A percentile compares a stretch with the other conserved stretches of the same genome.
Conservation (phyloP, 2,113 vertebrate genomes). For the Lynx canadensis region DNA sequence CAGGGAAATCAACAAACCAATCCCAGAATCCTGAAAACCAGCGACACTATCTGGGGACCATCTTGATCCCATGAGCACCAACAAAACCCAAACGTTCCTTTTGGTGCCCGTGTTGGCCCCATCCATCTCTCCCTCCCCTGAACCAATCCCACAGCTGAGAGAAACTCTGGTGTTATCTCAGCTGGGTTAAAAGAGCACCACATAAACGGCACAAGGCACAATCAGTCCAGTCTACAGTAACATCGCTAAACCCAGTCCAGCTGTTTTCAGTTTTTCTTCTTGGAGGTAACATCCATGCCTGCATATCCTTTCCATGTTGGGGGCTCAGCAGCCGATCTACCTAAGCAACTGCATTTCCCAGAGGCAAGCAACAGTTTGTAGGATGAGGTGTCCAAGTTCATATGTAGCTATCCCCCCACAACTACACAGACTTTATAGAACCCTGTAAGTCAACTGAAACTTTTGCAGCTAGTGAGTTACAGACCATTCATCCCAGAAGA, state of each 20-base stretch:
- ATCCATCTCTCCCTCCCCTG: not conserved
- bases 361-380: not conserved
- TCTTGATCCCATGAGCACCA: not conserved
- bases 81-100: not conserved
- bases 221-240: not conserved
- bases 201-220: not conserved
- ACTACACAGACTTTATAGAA: not conserved
- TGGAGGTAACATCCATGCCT: not conserved
- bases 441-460: not conserved
- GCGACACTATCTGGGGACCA: not conserved
- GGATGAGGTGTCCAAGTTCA: not conserved
- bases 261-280: not conserved
- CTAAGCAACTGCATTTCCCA: not conserved
- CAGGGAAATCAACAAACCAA: not conserved
- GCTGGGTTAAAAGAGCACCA: not conserved
- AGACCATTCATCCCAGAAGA: not conserved
- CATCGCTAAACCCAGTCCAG: not conserved
- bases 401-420: not conserved
- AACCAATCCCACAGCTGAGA: not conserved
- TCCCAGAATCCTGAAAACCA: not conserved
- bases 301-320: not conserved
- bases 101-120: not conserved
- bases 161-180: not conserved
- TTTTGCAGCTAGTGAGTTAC: not conserved
- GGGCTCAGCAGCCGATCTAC: not conserved